Conservation (phyloP, 1,140 invertebrate species). For the Bombus superbus region DNA sequence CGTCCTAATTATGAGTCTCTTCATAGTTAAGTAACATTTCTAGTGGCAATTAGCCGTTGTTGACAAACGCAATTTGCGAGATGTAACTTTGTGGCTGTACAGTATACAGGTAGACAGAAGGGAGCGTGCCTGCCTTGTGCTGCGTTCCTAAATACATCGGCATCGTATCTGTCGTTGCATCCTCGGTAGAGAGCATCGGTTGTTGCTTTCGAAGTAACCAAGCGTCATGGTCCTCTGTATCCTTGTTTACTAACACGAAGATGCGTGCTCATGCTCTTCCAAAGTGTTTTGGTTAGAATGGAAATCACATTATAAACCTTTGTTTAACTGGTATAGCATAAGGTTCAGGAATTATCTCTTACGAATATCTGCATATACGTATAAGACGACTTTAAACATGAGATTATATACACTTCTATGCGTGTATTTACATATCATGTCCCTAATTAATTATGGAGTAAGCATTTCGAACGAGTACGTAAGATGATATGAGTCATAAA, state of each 20-base stretch:
- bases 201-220: conserved; percentile 59
- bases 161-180: conserved; percentile 29
- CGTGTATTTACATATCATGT: not conserved
- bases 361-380: not conserved
- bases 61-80: conserved; percentile 81
- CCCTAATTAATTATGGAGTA: not conserved
- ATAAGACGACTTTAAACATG: not conserved
- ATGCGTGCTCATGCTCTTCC: conserved; percentile 20
- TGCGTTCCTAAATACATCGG: conserved; percentile 59
- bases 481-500: not conserved
- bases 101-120: conserved; percentile 46
- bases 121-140: conserved; percentile 37
- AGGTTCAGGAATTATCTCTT: not conserved
- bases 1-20: conserved; percentile 79
- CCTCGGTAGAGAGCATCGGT: conserved; percentile 37
- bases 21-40: conserved; percentile 79
- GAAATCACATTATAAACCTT: conserved; percentile 49
- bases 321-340: not conserved
- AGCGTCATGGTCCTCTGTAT: conserved; percentile 43
- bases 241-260: conserved; percentile 47
- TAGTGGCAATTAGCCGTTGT: conserved; percentile 80
- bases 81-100: conserved; percentile 76
- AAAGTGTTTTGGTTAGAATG: conserved; percentile 25
- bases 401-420: not conserved
- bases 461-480: not conserved